Percentiles rank a stretch among this genome's conserved stretches.
Conservation (phyloP, 1,140 invertebrate species). For the Drosophila orena region DNA sequence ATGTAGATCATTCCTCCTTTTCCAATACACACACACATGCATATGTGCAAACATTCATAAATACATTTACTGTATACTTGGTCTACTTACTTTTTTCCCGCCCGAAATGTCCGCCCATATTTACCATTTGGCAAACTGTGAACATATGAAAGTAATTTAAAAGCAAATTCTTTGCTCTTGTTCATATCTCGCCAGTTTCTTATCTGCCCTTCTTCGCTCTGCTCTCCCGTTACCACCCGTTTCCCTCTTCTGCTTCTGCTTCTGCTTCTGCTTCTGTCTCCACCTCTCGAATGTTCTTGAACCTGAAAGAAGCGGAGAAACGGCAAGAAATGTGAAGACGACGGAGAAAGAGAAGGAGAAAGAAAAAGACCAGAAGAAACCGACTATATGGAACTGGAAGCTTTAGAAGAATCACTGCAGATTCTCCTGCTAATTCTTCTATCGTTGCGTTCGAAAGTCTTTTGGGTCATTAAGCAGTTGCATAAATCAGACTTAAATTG, state of each 20-base stretch:
- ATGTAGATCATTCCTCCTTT: slow-evolving; percentile 24
- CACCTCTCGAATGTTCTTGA: slow-evolving; percentile 35
- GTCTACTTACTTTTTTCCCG: not conserved
- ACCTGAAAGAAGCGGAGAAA: slow-evolving; percentile 18
- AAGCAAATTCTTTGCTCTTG: slow-evolving; percentile 42
- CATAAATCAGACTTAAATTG: too few species aligned
- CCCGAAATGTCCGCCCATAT: slow-evolving; percentile 1
- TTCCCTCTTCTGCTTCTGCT: too few species aligned
- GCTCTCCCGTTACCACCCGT: not conserved
- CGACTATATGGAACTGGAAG: not conserved
- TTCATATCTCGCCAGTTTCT: slow-evolving; percentile 33
- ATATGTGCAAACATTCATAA: not conserved
- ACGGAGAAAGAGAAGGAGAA: not conserved
- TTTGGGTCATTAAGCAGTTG: not conserved
- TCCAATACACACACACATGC: not conserved
- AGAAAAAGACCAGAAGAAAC: not conserved
- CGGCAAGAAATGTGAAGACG: too few species aligned
- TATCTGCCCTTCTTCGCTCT: slow-evolving; percentile 12
- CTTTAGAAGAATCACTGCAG: not conserved
- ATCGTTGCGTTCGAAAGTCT: not conserved
- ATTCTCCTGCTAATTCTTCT: not conserved
- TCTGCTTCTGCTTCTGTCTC: not conserved
- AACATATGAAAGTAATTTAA: slow-evolving; percentile 50
- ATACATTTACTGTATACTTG: not conserved
- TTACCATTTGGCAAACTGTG: slow-evolving; percentile 20